phyloP scores from a whole-genome alignment of 2,113 vertebrate genomes.

The Anoura caudifer region DNA sequence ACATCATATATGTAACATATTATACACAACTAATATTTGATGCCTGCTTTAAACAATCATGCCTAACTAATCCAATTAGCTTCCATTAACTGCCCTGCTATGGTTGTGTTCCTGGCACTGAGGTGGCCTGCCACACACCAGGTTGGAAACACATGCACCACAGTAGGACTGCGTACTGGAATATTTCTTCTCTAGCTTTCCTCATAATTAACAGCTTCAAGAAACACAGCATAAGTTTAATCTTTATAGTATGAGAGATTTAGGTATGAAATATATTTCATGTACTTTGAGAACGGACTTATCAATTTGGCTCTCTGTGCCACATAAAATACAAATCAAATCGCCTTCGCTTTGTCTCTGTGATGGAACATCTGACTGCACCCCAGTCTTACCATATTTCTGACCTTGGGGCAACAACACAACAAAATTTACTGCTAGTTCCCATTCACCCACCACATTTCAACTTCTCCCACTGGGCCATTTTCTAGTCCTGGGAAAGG shows the following conservation, averaged over 20 bases:
- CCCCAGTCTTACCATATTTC: not conserved
- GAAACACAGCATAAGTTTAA: not conserved
- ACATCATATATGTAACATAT: not conserved
- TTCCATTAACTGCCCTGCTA: not conserved
- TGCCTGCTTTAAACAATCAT: not conserved
- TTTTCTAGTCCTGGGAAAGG: not conserved
- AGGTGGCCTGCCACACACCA: not conserved
- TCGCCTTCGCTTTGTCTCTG: not conserved
- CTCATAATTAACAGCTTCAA: not conserved
- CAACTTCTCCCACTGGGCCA: not conserved
- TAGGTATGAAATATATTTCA: not conserved
- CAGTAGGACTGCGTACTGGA: not conserved
- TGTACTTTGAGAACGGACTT: not conserved
- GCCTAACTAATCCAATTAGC: not conserved
- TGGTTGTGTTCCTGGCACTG: not conserved
- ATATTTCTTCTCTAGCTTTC: not conserved
- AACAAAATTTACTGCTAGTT: not conserved
- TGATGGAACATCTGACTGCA: not conserved
- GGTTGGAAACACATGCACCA: not conserved
- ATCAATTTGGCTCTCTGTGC: not conserved
- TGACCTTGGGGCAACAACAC: not conserved
- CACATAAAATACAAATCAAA: not conserved
- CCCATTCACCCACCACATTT: not conserved
- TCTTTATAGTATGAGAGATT: not conserved
- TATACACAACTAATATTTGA: not conserved